phyloP scores from a whole-genome alignment of 2,797 vertebrate genomes.

The Garrulus glandarius region DNA sequence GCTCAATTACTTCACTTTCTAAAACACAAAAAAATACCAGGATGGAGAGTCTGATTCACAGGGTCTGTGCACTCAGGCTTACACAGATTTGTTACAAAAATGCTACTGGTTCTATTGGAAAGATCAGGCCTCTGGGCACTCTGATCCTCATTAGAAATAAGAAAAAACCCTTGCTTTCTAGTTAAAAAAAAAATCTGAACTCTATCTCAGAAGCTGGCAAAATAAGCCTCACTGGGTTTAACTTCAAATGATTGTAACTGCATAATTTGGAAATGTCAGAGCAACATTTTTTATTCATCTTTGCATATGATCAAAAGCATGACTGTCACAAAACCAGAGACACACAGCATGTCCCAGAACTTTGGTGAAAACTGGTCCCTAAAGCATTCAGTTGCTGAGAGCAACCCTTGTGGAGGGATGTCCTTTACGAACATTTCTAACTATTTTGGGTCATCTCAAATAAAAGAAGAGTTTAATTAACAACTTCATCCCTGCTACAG shows the following conservation, averaged over 20 bases:
- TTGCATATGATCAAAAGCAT: constrained; percentile 7
- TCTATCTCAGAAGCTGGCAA: not conserved
- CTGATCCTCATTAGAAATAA: not conserved
- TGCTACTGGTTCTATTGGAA: not conserved
- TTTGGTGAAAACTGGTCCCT: not conserved
- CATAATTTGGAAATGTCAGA: constrained; percentile 5
- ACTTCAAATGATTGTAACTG: constrained; percentile 21
- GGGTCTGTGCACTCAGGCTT: not conserved
- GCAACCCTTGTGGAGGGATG: not conserved
- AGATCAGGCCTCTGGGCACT: not conserved
- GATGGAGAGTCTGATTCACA: not conserved
- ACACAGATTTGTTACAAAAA: not conserved
- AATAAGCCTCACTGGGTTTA: not conserved
- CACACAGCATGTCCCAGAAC: not conserved
- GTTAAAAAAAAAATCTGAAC: not conserved
- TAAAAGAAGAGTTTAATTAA: not conserved
- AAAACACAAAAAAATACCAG: not conserved
- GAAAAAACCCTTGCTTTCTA: not conserved
- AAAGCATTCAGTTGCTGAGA: not conserved
- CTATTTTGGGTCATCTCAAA: not conserved
- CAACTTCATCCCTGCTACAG: not conserved
- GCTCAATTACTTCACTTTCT: not conserved
- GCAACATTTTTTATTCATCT: not conserved
- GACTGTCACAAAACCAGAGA: not conserved
- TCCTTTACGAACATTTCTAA: not conserved